A percentile compares a stretch with the other conserved stretches of the same genome.
Conservation (phyloP, 2,113 vertebrate genomes). For the Alexandromys fortis region DNA sequence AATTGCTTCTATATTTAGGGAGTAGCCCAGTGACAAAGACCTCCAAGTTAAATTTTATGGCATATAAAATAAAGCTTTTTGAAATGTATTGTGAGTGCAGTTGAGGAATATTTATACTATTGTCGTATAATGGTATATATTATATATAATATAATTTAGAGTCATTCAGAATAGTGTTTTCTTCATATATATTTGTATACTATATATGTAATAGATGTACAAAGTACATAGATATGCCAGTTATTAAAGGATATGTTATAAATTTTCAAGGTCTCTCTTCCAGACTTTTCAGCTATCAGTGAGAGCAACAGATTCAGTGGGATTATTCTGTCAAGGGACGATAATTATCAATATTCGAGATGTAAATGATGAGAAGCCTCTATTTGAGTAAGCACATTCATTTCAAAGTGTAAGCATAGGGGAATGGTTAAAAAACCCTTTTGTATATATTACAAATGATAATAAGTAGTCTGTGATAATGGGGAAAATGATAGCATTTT, state of each 20-base stretch:
- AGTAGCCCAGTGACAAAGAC: background rate
- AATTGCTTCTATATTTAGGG: background rate
- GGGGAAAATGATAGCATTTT: background rate
- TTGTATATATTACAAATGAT: background rate
- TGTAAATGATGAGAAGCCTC: slow-evolving; percentile 75
- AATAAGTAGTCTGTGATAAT: background rate
- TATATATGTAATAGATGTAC: background rate
- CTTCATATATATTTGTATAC: background rate
- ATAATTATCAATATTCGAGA: slow-evolving; percentile 74
- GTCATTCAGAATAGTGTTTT: background rate
- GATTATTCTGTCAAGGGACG: slow-evolving; percentile 71
- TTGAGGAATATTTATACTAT: slow-evolving; percentile 20
- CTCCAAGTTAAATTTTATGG: slow-evolving; percentile 17
- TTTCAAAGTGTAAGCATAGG: background rate
- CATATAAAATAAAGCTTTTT: slow-evolving; percentile 31
- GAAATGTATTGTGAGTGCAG: slow-evolving; percentile 37
- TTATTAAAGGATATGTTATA: background rate
- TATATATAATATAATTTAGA: no score
- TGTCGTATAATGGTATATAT: background rate
- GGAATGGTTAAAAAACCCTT: background rate
- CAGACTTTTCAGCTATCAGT: slow-evolving; percentile 77
- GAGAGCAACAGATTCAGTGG: slow-evolving; percentile 65
- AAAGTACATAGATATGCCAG: background rate
- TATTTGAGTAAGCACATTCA: slow-evolving; percentile 76
- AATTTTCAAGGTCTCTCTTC: slow-evolving; percentile 36